Evolutionary conservation across 2,797 vertebrate species (phyloP).

Genomic region (Poeciliopsis infans): DNA sequence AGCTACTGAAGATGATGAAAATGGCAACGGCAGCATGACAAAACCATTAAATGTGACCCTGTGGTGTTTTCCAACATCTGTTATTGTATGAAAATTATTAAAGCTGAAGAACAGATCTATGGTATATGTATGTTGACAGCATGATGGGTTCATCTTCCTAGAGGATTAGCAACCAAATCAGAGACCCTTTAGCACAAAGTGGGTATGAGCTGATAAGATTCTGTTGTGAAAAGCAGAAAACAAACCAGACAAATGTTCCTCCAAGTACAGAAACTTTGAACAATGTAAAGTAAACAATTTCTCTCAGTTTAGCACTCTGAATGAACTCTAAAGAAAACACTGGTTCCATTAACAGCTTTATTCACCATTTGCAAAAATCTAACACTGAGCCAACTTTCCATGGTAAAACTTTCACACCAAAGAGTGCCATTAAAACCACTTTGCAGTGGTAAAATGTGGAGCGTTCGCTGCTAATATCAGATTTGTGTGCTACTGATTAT

Average conservation of each 20-base stretch:
- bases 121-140: slow-evolving; percentile 10
- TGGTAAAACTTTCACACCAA: background rate
- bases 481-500: background rate
- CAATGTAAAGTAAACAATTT: slow-evolving; percentile 1
- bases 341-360: too few species aligned
- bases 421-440: background rate
- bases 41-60: slow-evolving; percentile 58
- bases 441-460: background rate
- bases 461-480: background rate
- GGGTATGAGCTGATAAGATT: background rate
- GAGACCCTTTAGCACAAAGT: background rate
- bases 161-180: background rate
- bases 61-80: slow-evolving; percentile 59
- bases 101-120: slow-evolving; percentile 18
- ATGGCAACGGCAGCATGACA: slow-evolving; percentile 54
- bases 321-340: too few species aligned
- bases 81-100: slow-evolving; percentile 39
- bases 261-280: background rate
- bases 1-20: slow-evolving; percentile 76
- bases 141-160: slow-evolving; percentile 2
- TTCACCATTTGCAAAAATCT: background rate
- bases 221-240: background rate
- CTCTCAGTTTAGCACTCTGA: too few species aligned
- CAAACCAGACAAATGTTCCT: background rate
- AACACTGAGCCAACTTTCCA: background rate